These are phyloP conservation scores for Laticauda colubrina DNA, from an alignment of 2,113 vertebrate species.

Conservation along the genomic window DNA sequence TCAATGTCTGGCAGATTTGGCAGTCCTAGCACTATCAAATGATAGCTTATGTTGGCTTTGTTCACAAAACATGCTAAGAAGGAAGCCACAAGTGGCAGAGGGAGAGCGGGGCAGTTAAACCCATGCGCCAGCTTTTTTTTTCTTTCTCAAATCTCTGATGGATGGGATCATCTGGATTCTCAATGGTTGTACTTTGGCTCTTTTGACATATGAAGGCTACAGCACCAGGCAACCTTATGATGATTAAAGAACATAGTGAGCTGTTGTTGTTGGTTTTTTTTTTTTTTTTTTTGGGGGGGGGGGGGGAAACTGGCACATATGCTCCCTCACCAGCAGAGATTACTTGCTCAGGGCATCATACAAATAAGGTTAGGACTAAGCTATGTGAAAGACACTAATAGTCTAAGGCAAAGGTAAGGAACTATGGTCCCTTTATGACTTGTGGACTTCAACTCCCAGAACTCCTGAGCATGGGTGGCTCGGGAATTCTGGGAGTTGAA, in stretches of 20 bases:
- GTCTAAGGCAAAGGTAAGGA: background rate
- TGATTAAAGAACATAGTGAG: background rate
- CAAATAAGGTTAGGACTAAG: background rate
- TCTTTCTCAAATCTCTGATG: background rate
- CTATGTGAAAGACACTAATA: background rate
- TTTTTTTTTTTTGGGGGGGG: too few relatives aligned
- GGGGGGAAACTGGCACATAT: background rate
- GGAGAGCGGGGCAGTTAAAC: background rate
- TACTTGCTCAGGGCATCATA: background rate
- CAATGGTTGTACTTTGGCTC: background rate
- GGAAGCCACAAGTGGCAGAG: background rate
- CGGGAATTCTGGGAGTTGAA: background rate
- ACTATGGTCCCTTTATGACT: background rate
- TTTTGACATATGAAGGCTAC: background rate
- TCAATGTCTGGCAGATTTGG: background rate
- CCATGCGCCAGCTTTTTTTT: background rate
- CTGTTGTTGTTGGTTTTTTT: background rate
- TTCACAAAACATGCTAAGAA: background rate
- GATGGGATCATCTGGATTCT: background rate
- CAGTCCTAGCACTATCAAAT: background rate
- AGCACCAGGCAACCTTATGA: background rate
- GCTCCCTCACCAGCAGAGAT: background rate
- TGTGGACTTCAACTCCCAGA: background rate
- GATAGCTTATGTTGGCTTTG: background rate
- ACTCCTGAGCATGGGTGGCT: background rate